phyloP scores from a whole-genome alignment of 2,113 vertebrate species.

The Carassius gibelio region DNA sequence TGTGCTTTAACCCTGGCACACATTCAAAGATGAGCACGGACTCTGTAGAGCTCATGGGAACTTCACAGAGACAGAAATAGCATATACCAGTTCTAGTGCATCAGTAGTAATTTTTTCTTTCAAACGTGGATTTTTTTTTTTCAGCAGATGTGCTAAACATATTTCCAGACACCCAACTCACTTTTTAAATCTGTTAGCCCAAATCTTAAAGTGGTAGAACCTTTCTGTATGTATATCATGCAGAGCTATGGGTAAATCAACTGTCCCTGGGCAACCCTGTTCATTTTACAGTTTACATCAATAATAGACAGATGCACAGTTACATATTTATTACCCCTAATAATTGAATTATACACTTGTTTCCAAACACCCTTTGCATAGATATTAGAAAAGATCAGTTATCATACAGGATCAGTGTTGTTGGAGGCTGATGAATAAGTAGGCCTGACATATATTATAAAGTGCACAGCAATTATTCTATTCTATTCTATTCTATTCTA shows the following conservation, averaged over 20 bases:
- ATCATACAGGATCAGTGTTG: background rate
- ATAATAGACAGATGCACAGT: background rate
- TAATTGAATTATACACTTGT: background rate
- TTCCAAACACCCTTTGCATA: background rate
- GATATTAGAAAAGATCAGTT: background rate
- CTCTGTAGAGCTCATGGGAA: slow-evolving; percentile 5
- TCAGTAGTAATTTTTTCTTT: background rate
- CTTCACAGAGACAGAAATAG: slow-evolving; percentile 39
- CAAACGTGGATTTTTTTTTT: background rate
- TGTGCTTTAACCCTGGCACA: slow-evolving; percentile 32
- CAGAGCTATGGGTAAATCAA: background rate
- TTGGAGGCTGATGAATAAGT: too few species aligned
- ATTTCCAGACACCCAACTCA: background rate
- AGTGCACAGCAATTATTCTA: too few species aligned
- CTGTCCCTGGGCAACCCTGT: background rate
- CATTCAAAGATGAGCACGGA: slow-evolving; percentile 5
- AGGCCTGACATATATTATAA: too few species aligned
- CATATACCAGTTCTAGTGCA: background rate
- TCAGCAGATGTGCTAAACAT: background rate
- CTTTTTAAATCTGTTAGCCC: background rate
- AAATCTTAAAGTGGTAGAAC: background rate
- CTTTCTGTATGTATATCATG: background rate
- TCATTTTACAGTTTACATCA: background rate
- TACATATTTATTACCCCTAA: background rate
- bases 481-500: too few species aligned